Evolutionary conservation across 2,797 vertebrate species (phyloP).

Genomic region (Dendrocincla tyrannina): DNA sequence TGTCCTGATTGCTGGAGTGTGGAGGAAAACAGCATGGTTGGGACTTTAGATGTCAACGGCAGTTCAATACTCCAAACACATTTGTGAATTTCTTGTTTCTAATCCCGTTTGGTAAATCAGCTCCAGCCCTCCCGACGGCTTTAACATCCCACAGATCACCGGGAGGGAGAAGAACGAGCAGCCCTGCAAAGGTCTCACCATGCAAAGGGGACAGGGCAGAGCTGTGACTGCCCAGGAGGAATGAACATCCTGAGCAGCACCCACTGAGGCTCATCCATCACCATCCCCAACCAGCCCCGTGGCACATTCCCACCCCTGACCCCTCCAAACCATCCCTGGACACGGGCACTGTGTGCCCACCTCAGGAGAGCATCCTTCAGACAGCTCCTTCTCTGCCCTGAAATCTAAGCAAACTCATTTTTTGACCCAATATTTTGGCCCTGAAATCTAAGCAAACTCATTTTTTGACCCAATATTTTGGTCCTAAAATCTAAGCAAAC

Average conservation of each 20-base stretch:
- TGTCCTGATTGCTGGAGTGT: constrained; percentile 86
- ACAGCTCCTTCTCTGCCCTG: not conserved
- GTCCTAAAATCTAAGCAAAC: too few species aligned
- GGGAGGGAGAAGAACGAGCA: not conserved
- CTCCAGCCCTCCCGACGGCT: constrained; percentile 63
- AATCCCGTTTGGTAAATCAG: constrained; percentile 58
- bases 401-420: not conserved
- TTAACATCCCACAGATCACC: constrained; percentile 66
- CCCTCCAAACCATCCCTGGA: not conserved
- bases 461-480: too few species aligned
- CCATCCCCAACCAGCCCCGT: not conserved
- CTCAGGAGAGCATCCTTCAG: not conserved
- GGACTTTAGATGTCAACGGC: constrained; percentile 80
- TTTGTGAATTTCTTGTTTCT: constrained; percentile 61
- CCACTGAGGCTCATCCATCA: not conserved
- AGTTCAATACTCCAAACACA: constrained; percentile 77
- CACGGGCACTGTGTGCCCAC: not conserved
- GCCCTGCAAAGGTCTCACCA: not conserved
- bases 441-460: too few species aligned
- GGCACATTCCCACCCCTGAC: not conserved
- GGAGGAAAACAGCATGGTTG: constrained; percentile 83
- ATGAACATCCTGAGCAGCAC: too few species aligned
- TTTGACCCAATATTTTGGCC: too few species aligned
- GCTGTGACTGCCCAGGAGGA: too few species aligned
- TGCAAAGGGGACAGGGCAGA: too few species aligned